Base-by-base conservation (phyloP, 2,113 vertebrate species). In the Hemichromis elongatus region DNA sequence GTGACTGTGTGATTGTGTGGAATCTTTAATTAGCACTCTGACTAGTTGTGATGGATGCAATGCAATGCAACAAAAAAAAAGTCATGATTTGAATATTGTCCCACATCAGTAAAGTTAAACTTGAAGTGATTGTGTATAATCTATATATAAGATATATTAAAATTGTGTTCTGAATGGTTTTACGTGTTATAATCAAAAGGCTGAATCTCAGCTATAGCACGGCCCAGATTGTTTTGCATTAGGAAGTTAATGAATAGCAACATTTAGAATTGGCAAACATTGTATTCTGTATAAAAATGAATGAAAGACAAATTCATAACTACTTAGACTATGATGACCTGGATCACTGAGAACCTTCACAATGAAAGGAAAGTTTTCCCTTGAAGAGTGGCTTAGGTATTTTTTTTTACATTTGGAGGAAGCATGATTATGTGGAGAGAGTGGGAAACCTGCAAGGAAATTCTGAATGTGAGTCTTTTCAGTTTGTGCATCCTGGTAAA, bases 291-390 rank as follows among this genome's bases (percentile, higher is more conserved):
- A 45, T 70, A 19, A 30, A 28, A 73, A 18, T 1, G 0, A 3
- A 45, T 40, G 5, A 0, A 42, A 70, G 14, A 3, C 3, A 10
- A 19, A 7, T 2, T 7, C 0, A 63, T 61, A 35, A 12, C 18
- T 61, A 0, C 2, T 12, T 61, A 0, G 57, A 35, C 18, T 63
- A 35, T 0, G 0, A 35, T 2, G 1, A 35, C 18, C n/a, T 5
- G 5, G 56, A 30, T 3, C 7, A 57, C 55, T 57, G 55, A 30
- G 14, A 57, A 57, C 14, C 56, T 35, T 35, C 30, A 12, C 57
- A 9, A 19, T 47, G 7, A 47, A 73, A 50, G 24, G 0, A 73
- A 28, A 7, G 24, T 18, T 18, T 18, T 28, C 24, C 5, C 14
- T 47, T 28, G 26, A 47, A 47, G 9, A 28, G 14, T 73, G 66